Evolutionary conservation across 2,797 vertebrate species (phyloP).

Genomic region (Falco concolor): DNA sequence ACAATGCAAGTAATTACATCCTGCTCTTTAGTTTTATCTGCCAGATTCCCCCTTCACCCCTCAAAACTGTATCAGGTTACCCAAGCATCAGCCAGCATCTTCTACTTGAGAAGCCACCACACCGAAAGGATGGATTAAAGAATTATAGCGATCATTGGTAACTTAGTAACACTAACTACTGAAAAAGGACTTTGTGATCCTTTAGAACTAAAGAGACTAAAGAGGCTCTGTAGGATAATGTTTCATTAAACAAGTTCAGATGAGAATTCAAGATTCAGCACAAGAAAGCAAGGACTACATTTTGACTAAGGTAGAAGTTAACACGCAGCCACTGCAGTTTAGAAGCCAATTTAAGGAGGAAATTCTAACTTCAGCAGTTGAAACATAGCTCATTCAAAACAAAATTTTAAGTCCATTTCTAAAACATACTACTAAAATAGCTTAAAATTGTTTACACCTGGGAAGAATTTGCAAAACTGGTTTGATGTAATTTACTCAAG

Average conservation of each 20-base stretch:
- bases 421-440: neutral
- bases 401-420: neutral
- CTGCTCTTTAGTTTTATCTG: neutral
- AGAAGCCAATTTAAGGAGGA: neutral
- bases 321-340: neutral
- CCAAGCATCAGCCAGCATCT: neutral
- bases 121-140: rapidly evolving
- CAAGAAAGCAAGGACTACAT: neutral
- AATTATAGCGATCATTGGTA: neutral
- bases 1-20: neutral
- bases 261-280: neutral
- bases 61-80: neutral
- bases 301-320: neutral
- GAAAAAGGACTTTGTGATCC: neutral
- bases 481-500: neutral
- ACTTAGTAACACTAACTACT: neutral
- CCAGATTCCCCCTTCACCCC: neutral
- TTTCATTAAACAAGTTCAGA: neutral
- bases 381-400: neutral
- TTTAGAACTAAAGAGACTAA: neutral
- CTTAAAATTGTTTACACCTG: neutral
- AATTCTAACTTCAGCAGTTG: neutral
- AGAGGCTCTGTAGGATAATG: neutral
- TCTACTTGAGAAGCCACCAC: neutral
- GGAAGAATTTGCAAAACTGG: neutral